A percentile compares a stretch with the other conserved stretches of the same genome.
Evolutionary conservation across 2,888 invertebrate species (phyloP).

Genomic region (Polydrusus cervinus): DNA sequence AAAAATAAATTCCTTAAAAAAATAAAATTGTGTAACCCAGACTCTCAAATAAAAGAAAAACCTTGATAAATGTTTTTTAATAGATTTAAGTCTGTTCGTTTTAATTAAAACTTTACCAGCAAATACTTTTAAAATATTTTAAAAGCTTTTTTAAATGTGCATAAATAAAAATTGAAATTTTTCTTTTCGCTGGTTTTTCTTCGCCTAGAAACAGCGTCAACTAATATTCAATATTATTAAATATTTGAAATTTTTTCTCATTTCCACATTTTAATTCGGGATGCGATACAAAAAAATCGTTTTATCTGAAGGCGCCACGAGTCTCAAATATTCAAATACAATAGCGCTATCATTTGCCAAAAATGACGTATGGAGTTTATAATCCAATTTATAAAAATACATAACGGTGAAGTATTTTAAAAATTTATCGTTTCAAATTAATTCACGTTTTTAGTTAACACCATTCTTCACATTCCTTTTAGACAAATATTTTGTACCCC

Average conservation of each 20-base stretch:
- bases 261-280: background rate
- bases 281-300: background rate
- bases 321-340: background rate
- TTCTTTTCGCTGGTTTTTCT: background rate
- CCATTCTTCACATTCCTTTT: background rate
- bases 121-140: constrained; percentile 10
- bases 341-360: constrained; percentile 15
- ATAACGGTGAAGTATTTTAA: background rate
- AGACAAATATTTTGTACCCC: background rate
- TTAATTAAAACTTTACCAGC: constrained; percentile 14
- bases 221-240: background rate
- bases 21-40: no score
- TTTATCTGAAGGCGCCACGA: background rate
- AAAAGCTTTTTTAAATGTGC: constrained; percentile 6
- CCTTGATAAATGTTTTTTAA: no score
- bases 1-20: no score
- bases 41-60: background rate
- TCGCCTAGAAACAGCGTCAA: background rate
- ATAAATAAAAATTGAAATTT: background rate
- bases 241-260: background rate
- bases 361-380: constrained; percentile 1
- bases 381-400: constrained; percentile 4
- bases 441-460: background rate
- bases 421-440: constrained; percentile 6
- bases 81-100: background rate